Evolutionary conservation across 2,888 invertebrate genomes (phyloP), one percentile per base, ranked within the genome.

Genomic region (Microplitis deprimator): DNA sequence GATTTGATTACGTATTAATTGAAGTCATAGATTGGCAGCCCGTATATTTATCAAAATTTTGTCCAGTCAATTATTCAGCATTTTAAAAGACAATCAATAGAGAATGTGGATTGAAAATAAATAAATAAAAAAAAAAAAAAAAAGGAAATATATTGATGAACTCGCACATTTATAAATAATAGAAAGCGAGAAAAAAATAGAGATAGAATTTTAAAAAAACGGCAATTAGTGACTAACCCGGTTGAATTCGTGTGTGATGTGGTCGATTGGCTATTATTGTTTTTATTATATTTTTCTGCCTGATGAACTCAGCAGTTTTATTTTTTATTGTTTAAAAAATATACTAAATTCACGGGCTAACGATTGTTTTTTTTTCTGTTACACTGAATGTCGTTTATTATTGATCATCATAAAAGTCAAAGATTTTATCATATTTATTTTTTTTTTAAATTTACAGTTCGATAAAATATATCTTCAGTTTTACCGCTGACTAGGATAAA

Each of bases 141-240:
- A 64, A 16, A 64, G 17, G n/a, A 64, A 64, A 64, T 13, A 64
- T 64, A 20, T 64, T 64, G 17, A 20, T 64, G 17, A 64, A 64
- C 20, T 20, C 17, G 10, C 17, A 64, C 17, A 17, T 8, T 64
- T 5, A 64, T 64, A 64, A 64, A 64, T 20, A 64, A 20, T 64
- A 20, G 10, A n/a, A 50, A 50, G 50, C 50, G 41, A 17, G 62
- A 68, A 68, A 74, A 67, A 67, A 60, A 60, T 16, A 29, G 20
- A 73, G 20, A 64, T 20, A 65, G 40, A 50, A 40, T 7, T 39
- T 64, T 29, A 59, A 76, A 71, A 65, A 64, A 67, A 50, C 38
- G 50, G 64, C 70, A 70, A 76, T 76, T 76, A 76, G 65, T 50
- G 68, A 76, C 62, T 76, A 71, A 70, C 76, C 76, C 64, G 59